Base-by-base conservation (phyloP, 2,797 vertebrate species). In the Sciurus vulgaris region DNA sequence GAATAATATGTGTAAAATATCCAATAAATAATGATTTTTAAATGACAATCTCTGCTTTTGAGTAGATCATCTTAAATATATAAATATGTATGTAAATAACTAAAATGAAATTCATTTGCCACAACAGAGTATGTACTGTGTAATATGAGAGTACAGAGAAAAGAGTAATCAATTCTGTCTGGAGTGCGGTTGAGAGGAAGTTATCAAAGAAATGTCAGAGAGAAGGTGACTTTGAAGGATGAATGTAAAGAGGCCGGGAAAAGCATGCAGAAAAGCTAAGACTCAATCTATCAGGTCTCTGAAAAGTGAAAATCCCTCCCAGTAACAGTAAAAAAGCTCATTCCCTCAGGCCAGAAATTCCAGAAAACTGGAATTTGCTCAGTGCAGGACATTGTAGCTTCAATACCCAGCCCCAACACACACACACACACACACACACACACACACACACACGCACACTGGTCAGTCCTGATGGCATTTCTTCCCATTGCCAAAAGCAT, bases 91-190 rank as follows among this genome's bases (percentile, higher is more conserved):
- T 3, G 22, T 70, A 84, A 76, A 76, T 59, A 91, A 44, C 35
- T n/a, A 67, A 90, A 81, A 49, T 69, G 24, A 82, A 92, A 54
- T 69, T 26, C 74, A 92, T 74, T 56, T 93, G 61, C 73, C 82
- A 78, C 26, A 70, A 54, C 44, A 95, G 76, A 85, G 15, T 13
- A 51, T 51, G 17, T 18, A 14, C 15, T 8, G 15, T 63, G 13
- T 28, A 70, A 83, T 26, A 33, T 35, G 30, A 95, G 44, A 84
- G 44, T 28, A 38, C 47, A 89, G 63, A 89, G 79, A 78, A 87
- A 77, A n/a, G n/a, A 91, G 72, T 10, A 1, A 38, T 44, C 49
- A 33, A 28, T 30, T 91, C 56, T 81, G 51, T 56, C 77, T 83
- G n/a, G 82, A 70, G 4, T 95, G 11, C 18, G 41, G 18, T 24